phyloP scores from a whole-genome alignment of 2,113 vertebrate genomes.

The Erpornis zantholeuca region DNA sequence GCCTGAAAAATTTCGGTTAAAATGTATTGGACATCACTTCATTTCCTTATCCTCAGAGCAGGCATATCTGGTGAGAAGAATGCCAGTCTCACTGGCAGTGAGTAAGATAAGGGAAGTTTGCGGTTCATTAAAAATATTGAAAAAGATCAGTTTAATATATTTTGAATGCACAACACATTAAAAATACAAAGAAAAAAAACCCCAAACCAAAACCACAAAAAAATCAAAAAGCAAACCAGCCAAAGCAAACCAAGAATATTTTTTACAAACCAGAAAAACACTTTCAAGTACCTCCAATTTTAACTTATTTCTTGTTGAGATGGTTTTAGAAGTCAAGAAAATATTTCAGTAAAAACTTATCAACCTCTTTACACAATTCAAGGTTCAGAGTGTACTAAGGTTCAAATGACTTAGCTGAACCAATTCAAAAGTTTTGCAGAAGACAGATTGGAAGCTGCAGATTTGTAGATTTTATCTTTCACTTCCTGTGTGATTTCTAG shows the following conservation, averaged over 20 bases:
- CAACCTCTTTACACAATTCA: background rate
- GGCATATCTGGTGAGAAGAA: background rate
- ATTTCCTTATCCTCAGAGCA: background rate
- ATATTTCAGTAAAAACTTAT: background rate
- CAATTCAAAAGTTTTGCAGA: background rate
- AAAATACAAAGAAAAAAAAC: background rate
- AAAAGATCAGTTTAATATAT: background rate
- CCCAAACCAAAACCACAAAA: background rate
- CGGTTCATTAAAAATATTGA: background rate
- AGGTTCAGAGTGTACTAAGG: background rate
- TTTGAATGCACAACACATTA: background rate
- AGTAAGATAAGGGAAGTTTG: background rate
- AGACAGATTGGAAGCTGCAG: background rate
- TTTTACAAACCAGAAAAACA: background rate
- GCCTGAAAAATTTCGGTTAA: background rate
- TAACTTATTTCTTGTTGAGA: background rate
- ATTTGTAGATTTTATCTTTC: background rate
- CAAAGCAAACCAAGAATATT: background rate
- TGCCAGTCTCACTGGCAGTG: background rate
- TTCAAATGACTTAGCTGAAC: background rate
- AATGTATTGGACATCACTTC: background rate
- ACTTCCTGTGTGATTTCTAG: background rate
- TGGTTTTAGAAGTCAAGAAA: background rate
- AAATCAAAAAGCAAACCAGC: background rate
- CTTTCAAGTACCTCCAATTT: background rate